Conservation (phyloP, 2,113 vertebrate species). For the Calidris pygmaea region DNA sequence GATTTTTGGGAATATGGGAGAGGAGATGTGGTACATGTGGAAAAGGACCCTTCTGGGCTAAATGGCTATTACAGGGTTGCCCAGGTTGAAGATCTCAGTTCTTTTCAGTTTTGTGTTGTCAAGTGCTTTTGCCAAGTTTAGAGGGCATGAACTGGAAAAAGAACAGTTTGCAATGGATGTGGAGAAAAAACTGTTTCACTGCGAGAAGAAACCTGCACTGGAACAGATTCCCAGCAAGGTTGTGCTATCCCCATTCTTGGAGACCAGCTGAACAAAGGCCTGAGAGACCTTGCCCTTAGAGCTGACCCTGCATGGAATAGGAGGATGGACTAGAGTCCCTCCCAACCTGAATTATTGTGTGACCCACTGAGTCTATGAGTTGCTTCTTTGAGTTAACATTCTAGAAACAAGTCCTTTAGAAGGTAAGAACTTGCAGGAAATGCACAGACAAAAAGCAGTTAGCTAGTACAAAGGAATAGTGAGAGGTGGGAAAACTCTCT, state of each 20-base stretch:
- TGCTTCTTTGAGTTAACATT: background rate
- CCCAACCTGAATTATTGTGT: accelerated
- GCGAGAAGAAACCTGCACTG: background rate
- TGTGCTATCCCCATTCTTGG: accelerated
- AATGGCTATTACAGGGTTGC: background rate
- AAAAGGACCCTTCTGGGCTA: background rate
- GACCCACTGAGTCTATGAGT: background rate
- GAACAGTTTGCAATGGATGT: background rate
- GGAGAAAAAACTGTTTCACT: background rate
- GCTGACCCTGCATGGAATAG: background rate
- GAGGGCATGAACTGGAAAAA: background rate
- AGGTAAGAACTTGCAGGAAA: background rate
- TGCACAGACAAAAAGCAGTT: background rate
- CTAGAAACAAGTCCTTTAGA: background rate
- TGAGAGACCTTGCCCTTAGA: background rate
- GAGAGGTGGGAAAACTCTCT: background rate
- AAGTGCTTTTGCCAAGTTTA: background rate
- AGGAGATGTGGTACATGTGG: accelerated
- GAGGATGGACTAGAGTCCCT: background rate
- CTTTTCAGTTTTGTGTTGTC: background rate
- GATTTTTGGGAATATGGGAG: background rate
- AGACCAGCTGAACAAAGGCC: background rate
- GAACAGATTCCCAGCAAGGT: background rate
- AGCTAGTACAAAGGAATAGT: background rate
- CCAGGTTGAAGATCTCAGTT: background rate